Evolutionary conservation across 2,113 vertebrate species (phyloP).

Genomic region (Mormoops blainvillei): DNA sequence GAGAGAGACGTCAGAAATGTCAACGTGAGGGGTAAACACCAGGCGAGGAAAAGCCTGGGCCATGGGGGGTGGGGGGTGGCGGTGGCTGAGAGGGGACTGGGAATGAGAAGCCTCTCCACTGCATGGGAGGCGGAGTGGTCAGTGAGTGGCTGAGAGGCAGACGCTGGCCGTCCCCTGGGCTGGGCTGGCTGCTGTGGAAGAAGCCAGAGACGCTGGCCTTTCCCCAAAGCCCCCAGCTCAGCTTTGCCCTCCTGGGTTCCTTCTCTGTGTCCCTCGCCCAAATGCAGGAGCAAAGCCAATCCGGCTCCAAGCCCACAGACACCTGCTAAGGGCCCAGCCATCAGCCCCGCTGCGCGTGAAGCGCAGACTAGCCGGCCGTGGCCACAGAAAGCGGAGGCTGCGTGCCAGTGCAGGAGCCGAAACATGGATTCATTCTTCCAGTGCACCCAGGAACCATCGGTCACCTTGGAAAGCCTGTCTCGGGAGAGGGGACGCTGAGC

Average conservation of each 20-base stretch:
- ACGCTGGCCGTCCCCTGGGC: not conserved
- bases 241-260: not conserved
- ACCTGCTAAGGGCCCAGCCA: not conserved
- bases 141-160: not conserved
- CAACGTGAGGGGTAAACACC: too few relatives aligned
- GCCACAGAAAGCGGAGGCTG: not conserved
- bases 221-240: not conserved
- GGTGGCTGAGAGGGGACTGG: not conserved
- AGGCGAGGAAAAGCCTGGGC: not conserved
- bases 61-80: too few relatives aligned
- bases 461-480: not conserved
- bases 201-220: fast-evolving
- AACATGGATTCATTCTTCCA: not conserved
- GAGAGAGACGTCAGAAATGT: constrained; percentile 34
- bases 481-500: not conserved
- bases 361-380: not conserved
- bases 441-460: not conserved
- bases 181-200: not conserved
- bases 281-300: not conserved
- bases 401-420: not conserved
- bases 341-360: not conserved
- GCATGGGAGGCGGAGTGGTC: not conserved
- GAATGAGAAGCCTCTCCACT: not conserved
- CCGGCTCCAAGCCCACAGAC: not conserved
- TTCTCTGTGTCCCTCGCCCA: not conserved